Base-by-base conservation (phyloP, 2,797 vertebrate genomes). In the Bradypodion ventrale region DNA sequence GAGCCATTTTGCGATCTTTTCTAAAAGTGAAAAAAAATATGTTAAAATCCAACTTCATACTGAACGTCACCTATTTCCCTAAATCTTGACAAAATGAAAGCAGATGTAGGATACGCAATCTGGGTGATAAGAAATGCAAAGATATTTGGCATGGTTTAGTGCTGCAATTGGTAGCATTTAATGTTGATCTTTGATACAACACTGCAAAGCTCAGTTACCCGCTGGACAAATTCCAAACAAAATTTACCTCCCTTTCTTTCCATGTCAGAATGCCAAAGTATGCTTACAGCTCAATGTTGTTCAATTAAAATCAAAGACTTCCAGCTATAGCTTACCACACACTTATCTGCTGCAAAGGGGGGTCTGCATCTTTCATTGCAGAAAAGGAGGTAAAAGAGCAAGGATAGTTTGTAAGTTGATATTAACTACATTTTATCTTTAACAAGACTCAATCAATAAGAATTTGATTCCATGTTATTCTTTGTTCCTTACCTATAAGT, bases 1-100 rank as follows among this genome's bases (percentile, higher is more conserved):
- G 95, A 19, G 98, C 98, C 97, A 97, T 98, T 96, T 96, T 98
- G 91, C 94, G 95, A 93, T 97, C 96, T 89, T 96, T 98, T 94
- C 98, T 99, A 89, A 83, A 89, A 90, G 89, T 90, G 2, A 84
- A 75, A 42, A 87, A 63, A n/a, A 65, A 77, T n/a, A 0, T 0
- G 78, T 82, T 90, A 92, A 90, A 88, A 59, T 13, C 21, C 78
- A 80, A 85, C 0, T 1, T 81, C 75, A 75, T 75, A 84, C 74
- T 75, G 3, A 77, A 7, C 80, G 15, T 2, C 63, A 1, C 29
- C 12, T 19, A 87, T 49, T 21, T 85, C 5, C 68, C 23, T 60
- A 86, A 85, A 79, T 12, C 9, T 4, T n/a, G 52, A 5, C 52
- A 56, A 56, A 68, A 81, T 32, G 35, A 42, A 32, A 32, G 7